These are phyloP conservation scores for Peromyscus maniculatus DNA, from an alignment of 2,113 vertebrate species.

Conservation along the genomic window DNA sequence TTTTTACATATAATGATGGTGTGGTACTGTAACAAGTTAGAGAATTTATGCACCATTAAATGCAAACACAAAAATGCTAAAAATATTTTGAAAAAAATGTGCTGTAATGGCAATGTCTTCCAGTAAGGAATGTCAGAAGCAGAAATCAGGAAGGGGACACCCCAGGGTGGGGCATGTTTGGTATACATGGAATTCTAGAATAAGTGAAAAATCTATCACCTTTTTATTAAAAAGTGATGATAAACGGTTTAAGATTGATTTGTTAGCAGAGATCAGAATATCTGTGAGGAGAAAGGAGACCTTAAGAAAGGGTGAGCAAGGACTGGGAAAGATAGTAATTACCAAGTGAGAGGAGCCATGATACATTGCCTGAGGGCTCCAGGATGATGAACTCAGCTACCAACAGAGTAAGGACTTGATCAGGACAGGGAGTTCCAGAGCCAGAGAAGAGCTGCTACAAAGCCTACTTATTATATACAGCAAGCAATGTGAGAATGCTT, in stretches of 20 bases:
- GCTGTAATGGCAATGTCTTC: background rate
- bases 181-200: background rate
- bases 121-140: background rate
- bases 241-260: background rate
- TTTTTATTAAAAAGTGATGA: background rate
- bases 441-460: background rate
- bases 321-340: background rate
- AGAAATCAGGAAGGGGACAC: background rate
- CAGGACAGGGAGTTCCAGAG: background rate
- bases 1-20: background rate
- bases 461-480: background rate
- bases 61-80: background rate
- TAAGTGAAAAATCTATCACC: background rate
- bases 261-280: background rate
- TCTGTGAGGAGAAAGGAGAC: background rate
- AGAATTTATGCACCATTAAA: background rate
- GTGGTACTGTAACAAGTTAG: background rate
- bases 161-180: background rate
- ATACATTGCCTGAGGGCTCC: fast-evolving
- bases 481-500: background rate
- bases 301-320: background rate
- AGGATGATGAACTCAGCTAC: background rate
- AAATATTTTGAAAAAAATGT: background rate
- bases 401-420: background rate
- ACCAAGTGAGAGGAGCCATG: background rate